Conservation (phyloP, 2,113 vertebrate species). For the Ochotona curzoniae region DNA sequence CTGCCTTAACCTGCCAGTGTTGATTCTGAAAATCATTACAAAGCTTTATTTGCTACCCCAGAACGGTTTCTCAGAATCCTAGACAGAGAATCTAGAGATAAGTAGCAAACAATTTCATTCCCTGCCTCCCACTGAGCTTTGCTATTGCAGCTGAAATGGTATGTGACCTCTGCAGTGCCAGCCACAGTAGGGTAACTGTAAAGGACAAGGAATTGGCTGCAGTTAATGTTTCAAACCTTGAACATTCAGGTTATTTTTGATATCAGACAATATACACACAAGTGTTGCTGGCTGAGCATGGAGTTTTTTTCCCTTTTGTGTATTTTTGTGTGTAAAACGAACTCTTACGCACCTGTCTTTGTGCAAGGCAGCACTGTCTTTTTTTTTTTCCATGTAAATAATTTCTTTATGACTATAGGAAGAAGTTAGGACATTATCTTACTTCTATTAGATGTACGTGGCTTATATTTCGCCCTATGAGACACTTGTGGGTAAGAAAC, state of each 20-base stretch:
- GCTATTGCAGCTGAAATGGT: constrained; percentile 73
- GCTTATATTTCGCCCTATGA: constrained; percentile 37
- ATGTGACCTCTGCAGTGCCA: constrained; percentile 67
- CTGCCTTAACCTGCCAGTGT: constrained; percentile 20
- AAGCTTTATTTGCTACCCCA: constrained; percentile 64
- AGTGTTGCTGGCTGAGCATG: constrained; percentile 22
- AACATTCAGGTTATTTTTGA: constrained; percentile 68
- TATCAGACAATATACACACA: constrained; percentile 42
- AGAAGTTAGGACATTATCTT: neutral
- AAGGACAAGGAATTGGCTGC: constrained; percentile 71
- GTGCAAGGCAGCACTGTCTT: neutral
- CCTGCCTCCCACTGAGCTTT: constrained; percentile 76
- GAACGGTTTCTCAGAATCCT: constrained; percentile 59
- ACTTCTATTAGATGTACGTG: constrained; percentile 36
- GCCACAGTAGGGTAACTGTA: constrained; percentile 68
- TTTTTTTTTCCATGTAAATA: neutral
- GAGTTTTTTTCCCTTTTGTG: neutral
- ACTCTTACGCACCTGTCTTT: neutral
- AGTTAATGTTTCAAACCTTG: constrained; percentile 66
- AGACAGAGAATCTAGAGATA: constrained; percentile 73
- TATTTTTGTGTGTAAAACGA: constrained; percentile 26
- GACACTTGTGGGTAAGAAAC: neutral
- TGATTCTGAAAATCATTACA: constrained; percentile 56
- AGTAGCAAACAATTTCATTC: constrained; percentile 74
- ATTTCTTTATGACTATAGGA: neutral